Evolutionary conservation across 2,888 invertebrate species (phyloP).

Genomic region (Achlya flavicornis): DNA sequence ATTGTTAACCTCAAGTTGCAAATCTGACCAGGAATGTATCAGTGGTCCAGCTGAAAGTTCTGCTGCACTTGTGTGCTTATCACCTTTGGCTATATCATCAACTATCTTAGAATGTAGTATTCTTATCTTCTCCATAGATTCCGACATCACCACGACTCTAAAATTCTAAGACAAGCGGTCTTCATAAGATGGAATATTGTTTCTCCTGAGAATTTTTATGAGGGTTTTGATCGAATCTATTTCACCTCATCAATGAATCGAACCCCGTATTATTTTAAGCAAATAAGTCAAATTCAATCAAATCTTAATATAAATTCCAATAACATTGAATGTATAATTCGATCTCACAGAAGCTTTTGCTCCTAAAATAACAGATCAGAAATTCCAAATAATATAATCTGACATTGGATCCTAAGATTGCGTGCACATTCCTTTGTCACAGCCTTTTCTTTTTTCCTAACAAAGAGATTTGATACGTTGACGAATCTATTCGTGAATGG

Average conservation of each 20-base stretch:
- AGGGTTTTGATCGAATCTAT: not conserved
- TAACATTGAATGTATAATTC: conserved; percentile 51
- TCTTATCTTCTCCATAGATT: too few relatives aligned
- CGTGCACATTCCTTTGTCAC: conserved; percentile 68
- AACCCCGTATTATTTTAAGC: conserved; percentile 7
- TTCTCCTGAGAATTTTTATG: not conserved
- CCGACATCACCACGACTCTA: too few relatives aligned
- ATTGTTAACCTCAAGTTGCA: too few relatives aligned
- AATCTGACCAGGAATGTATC: too few relatives aligned
- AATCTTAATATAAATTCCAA: conserved; percentile 15
- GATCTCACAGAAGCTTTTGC: conserved; percentile 55
- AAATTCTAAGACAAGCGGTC: too few relatives aligned
- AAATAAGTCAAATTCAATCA: conserved; percentile 20
- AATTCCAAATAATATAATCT: conserved; percentile 47
- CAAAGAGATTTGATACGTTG: conserved; percentile 75
- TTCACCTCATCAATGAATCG: not conserved
- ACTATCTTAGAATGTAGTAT: too few relatives aligned
- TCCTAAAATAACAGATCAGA: conserved; percentile 71
- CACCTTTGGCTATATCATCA: too few relatives aligned
- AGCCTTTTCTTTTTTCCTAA: conserved; percentile 52
- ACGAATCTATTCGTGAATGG: conserved; percentile 68
- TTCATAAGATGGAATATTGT: not conserved
- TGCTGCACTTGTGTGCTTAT: too few relatives aligned
- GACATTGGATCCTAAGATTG: conserved; percentile 75
- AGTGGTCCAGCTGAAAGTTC: too few relatives aligned